These are phyloP conservation scores for Petaurus breviceps DNA, from an alignment of 2,113 vertebrate genomes.

Conservation along the genomic window DNA sequence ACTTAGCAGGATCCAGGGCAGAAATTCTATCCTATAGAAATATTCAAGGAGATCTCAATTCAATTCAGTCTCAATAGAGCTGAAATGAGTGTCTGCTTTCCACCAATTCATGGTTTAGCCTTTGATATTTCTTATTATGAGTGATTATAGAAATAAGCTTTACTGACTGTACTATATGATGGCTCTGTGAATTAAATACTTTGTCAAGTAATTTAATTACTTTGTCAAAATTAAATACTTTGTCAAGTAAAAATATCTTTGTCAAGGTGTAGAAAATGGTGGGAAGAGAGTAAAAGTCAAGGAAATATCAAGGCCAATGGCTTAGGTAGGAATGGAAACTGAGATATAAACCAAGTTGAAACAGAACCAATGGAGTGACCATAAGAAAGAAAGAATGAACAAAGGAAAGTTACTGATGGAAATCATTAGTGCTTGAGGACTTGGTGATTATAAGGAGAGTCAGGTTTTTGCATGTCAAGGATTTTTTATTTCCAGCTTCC, in stretches of 20 bases:
- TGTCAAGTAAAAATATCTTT: background rate
- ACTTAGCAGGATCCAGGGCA: slow-evolving; percentile 15
- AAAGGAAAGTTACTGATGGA: background rate
- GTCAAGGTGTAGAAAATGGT: background rate
- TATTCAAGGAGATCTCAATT: background rate
- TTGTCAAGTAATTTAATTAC: too few relatives aligned
- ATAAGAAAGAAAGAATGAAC: background rate
- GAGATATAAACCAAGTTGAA: background rate
- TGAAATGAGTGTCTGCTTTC: slow-evolving; percentile 25
- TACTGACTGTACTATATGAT: background rate
- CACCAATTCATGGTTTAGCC: slow-evolving; percentile 5
- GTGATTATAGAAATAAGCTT: background rate
- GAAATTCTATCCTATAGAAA: slow-evolving; percentile 31
- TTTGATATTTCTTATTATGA: background rate
- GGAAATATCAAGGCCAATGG: background rate
- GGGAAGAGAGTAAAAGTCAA: background rate
- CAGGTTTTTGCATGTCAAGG: too few relatives aligned
- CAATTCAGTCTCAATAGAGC: background rate
- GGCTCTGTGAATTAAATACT: background rate
- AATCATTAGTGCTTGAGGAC: background rate
- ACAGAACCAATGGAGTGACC: background rate
- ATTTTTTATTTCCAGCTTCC: too few relatives aligned
- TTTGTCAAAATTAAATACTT: too few relatives aligned
- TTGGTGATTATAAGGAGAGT: too few relatives aligned
- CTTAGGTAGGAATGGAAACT: background rate